Base-by-base conservation (phyloP, 2,113 vertebrate genomes). In the Pelecanus crispus region DNA sequence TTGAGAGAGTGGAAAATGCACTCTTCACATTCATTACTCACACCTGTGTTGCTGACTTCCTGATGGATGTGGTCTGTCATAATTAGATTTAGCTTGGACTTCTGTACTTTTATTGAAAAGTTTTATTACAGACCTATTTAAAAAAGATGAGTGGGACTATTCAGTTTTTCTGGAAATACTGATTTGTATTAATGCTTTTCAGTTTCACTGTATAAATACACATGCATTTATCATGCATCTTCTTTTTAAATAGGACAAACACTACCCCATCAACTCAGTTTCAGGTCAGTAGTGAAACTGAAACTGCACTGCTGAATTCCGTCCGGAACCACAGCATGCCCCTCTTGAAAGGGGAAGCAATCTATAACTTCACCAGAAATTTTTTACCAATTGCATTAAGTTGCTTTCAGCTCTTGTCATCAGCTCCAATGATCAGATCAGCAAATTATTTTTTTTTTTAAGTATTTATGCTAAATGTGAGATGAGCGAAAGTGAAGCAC, bases 311-410 rank as follows among this genome's bases (percentile, higher is more conserved):
- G 28, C 63, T 75, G 81, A 17, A 10, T 81, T 72, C 68, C 38
- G 40, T 17, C 61, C 0, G 0, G 9, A 21, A 47, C 36, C 49
- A 28, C 66, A 25, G 49, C 40, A 17, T 3, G 1, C 22, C 56
- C 78, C 13, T 13, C 56, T 70, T 26, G 31, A 53, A 65, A n/a
- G 3, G 19, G 17, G 45, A 36, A 66, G 53, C 49, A 80, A 19
- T 13, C 32, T 24, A 5, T 20, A 68, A 11, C 36, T 36, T 68
- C 47, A 47, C 14, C 42, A 78, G 72, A 36, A 72, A 70, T 81
- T 17, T 16, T 17, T 59, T 58, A 59, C 32, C 47, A 55, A 1
- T 38, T 59, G 40, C 68, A 31, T 36, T 21, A n/a, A 68, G 21
- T 68, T 79, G 58, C 73, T 71, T 70, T 68, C 70, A 31, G 24